Base-by-base conservation (phyloP, 2,797 vertebrate species). In the Iguana delicatissima region DNA sequence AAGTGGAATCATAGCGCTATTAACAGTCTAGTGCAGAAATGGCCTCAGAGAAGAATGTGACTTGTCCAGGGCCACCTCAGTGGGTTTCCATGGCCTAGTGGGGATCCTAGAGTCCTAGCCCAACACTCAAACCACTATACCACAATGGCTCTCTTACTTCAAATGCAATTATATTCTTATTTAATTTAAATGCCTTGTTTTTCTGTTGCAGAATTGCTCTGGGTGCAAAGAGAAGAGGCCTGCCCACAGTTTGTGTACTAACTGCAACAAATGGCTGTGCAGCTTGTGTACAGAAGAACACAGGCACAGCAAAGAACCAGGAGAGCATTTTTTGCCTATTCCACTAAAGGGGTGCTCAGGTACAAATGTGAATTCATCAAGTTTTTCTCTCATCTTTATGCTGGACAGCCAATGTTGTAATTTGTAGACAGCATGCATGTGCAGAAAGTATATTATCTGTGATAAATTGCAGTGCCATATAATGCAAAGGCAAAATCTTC, bases 191-290 rank as follows among this genome's bases (percentile, higher is more conserved):
- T 1, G 73, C 57, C 3, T 0, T 74, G 64, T 88, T 94, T 57
- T 52, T 90, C 86, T 80, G 72, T 88, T 38, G 24, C 90, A 98
- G 98, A 97, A 91, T 93, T 98, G 98, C 90, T 97, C 95, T 0
- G 91, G 86, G 1, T 98, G 98, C 90, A 96, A 97, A 32, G 98
- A 97, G 96, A 97, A 97, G 95, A 97, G 94, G 80, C 96, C 96
- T 0, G 98, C 98, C 4, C 97, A 98, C 94, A 97, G 97, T 35
- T 97, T 98, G 69, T 98, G 98, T 16, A 98, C 97, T 0, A 96
- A 95, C 50, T 98, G 98, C 96, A 98, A 97, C 84, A 97, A 96
- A 72, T 98, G 97, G 98, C n/a, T 98, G 80, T 98, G 98, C 93
- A 97, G 97, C 93, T 95, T 97, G 0, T 98, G 98, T 76, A 97